These are phyloP conservation scores for Solea solea DNA, from an alignment of 2,113 vertebrate species.

Conservation along the genomic window DNA sequence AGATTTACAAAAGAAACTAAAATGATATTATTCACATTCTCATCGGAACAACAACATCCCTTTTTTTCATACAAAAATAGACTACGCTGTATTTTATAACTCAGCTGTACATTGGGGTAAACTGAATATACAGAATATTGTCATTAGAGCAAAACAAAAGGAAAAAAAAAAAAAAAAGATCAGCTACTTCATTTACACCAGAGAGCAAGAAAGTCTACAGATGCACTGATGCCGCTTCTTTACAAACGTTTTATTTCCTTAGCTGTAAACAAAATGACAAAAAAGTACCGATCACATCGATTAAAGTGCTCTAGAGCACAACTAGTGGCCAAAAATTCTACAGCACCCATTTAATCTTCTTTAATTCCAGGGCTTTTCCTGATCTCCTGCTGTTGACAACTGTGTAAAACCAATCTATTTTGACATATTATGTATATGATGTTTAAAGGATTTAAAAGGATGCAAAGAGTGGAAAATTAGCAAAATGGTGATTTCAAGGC, in stretches of 20 bases:
- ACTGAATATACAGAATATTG: conserved; percentile 20
- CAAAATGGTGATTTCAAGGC: too few species aligned
- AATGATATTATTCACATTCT: conserved; percentile 3
- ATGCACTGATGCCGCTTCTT: neutral
- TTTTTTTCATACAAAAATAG: conserved; percentile 40
- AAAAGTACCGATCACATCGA: neutral
- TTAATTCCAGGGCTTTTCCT: too few species aligned
- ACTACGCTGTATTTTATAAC: conserved; percentile 28
- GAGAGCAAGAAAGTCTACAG: neutral
- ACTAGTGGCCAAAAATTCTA: too few species aligned
- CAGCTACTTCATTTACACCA: conserved; percentile 29
- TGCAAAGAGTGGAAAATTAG: too few species aligned
- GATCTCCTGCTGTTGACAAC: too few species aligned
- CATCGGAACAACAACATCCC: neutral
- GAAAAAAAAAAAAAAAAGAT: neutral
- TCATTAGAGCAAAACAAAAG: conserved; percentile 4
- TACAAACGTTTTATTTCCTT: neutral
- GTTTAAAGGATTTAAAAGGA: too few species aligned
- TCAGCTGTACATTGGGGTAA: conserved; percentile 16
- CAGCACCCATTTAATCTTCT: too few species aligned
- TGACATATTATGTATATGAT: too few species aligned
- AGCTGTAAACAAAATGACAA: neutral
- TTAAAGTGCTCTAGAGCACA: neutral
- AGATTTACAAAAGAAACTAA: conserved; percentile 15
- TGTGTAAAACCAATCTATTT: too few species aligned